These are phyloP conservation scores for Hesperia comma DNA, from an alignment of 2,888 invertebrate genomes.

Conservation along the genomic window DNA sequence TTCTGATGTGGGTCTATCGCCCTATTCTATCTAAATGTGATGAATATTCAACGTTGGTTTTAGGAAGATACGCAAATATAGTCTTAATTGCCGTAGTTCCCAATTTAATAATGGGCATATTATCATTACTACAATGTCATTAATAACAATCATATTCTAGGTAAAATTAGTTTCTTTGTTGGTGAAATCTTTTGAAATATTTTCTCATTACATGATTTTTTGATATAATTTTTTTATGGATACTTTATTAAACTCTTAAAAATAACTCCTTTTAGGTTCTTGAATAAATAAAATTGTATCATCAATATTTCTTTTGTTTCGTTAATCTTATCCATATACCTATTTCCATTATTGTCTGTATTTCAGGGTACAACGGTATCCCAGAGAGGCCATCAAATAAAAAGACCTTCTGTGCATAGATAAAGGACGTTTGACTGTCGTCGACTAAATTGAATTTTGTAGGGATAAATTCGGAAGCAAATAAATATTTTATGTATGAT, in stretches of 20 bases:
- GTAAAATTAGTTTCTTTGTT: background rate
- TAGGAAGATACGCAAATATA: conserved; percentile 59
- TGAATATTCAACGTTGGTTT: conserved; percentile 80
- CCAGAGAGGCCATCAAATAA: conserved; percentile 79
- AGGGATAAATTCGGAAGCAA: conserved; percentile 67
- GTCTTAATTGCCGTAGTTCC: background rate
- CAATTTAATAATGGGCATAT: background rate
- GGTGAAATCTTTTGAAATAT: too few species aligned
- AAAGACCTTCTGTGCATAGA: conserved; percentile 82
- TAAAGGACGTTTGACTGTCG: conserved; percentile 78
- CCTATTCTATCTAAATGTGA: conserved; percentile 81
- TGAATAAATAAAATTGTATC: too few species aligned
- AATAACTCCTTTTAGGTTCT: too few species aligned
- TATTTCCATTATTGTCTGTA: conserved; percentile 52
- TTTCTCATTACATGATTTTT: too few species aligned
- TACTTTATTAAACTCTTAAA: too few species aligned
- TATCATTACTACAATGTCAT: background rate
- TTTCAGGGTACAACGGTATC: conserved; percentile 68
- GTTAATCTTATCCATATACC: conserved; percentile 54
- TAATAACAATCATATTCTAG: background rate
- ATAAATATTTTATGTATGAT: conserved; percentile 66
- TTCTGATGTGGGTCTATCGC: conserved; percentile 84
- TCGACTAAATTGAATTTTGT: conserved; percentile 80
- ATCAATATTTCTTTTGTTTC: background rate
- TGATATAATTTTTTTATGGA: too few species aligned